Base-by-base conservation (phyloP, 2,113 vertebrate species). In the Xerus inauris region DNA sequence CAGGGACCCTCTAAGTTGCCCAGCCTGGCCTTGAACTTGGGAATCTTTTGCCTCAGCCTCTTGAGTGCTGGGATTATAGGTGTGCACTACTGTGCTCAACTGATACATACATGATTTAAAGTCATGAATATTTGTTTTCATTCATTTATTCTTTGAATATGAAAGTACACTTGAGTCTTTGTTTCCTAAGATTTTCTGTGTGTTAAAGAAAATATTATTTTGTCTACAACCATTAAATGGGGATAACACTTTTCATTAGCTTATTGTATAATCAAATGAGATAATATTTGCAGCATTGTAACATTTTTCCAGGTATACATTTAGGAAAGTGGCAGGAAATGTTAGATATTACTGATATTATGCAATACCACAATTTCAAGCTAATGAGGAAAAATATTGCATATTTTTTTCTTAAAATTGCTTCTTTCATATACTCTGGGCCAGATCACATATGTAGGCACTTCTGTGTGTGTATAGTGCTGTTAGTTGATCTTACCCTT, bases 391-490 rank as follows among this genome's bases (percentile, higher is more conserved):
- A 83, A 89, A 77, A 3, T 73, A 17, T 62, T 86, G 2, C 10
- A 71, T 4, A 38, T 87, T 90, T 97, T 90, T 97, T 16, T 79
- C 35, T 94, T 42, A 69, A 93, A 77, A 73, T 82, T 64, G 17
- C 2, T 73, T 47, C 26, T 64, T 65, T 79, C 19, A 9, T 45
- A n/a, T 57, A 38, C 69, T 26, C 8, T 26, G 42, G 3, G 32
- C 51, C 20, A 85, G n/a, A 87, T 35, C 12, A 51, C 4, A 30
- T 28, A 22, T 22, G 1, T n/a, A 9, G 8, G 32, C n/a, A 49
- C 20, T 65, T 82, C 3, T 69, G 1, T 65, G 75, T 59, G 13
- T 81, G 24, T 86, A 22, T 1, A 51, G 3, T 64, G 4, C 20
- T 77, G 4, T 57, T 22, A 71, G 19, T 67, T 89, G 32, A 32